phyloP scores from a whole-genome alignment of 2,797 vertebrate genomes.

The Pogonophryne albipinna region DNA sequence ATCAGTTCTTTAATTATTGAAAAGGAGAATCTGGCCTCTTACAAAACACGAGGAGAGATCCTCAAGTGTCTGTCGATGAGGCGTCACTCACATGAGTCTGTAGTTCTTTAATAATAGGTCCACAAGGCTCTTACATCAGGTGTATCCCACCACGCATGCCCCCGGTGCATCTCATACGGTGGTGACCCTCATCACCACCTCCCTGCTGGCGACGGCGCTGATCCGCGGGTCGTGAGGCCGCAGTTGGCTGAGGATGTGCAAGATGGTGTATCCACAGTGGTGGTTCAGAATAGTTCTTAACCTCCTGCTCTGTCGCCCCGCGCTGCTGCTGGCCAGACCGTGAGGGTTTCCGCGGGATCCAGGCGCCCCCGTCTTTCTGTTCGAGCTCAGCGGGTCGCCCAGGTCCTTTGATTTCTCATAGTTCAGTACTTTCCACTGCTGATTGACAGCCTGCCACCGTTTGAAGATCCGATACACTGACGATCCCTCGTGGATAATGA shows the following conservation, averaged over 20 bases:
- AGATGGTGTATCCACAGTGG: constrained; percentile 95
- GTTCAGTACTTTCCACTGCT: constrained; percentile 97
- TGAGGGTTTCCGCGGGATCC: constrained; percentile 88
- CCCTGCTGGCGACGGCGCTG: constrained; percentile 88
- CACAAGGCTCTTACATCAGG: constrained; percentile 41
- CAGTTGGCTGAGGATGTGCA: constrained; percentile 94
- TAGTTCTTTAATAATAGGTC: constrained; percentile 38
- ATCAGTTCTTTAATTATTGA: constrained; percentile 75
- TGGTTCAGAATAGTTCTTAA: constrained; percentile 96
- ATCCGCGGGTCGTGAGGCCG: constrained; percentile 91
- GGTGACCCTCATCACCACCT: constrained; percentile 96
- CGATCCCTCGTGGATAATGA: constrained; percentile 95
- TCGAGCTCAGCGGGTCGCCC: constrained; percentile 90
- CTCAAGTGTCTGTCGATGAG: constrained; percentile 51
- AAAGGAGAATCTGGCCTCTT: constrained; percentile 73
- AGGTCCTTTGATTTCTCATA: constrained; percentile 95
- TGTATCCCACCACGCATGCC: neutral
- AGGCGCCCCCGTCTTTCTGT: constrained; percentile 87
- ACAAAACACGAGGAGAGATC: constrained; percentile 73
- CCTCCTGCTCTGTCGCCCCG: constrained; percentile 86
- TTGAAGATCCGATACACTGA: constrained; percentile 96
- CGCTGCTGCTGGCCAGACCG: constrained; percentile 83
- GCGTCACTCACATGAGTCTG: constrained; percentile 45
- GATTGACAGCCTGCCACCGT: constrained; percentile 96
- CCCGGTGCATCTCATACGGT: constrained; percentile 86